These are phyloP conservation scores for Pandemis heparana DNA, from an alignment of 2,888 invertebrate genomes.

Conservation along the genomic window DNA sequence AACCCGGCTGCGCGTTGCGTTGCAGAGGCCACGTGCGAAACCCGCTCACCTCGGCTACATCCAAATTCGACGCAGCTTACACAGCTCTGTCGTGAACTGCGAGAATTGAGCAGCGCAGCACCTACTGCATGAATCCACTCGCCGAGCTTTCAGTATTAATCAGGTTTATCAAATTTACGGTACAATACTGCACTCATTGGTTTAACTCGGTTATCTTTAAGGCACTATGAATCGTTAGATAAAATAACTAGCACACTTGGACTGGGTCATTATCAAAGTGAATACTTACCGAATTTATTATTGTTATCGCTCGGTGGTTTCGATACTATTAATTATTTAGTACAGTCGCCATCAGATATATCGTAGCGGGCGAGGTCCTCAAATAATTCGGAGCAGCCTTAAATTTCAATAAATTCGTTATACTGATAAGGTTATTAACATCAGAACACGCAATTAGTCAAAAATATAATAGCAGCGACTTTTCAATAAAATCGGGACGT, in stretches of 20 bases:
- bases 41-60: constrained; percentile 72
- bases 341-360: no score
- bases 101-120: background rate
- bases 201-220: background rate
- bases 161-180: background rate
- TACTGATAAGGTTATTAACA: no score
- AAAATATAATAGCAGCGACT: no score
- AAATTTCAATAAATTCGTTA: no score
- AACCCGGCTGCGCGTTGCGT: constrained; percentile 67
- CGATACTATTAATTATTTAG: background rate
- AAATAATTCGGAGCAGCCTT: no score
- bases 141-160: background rate
- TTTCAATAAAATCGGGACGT: no score
- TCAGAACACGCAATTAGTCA: no score
- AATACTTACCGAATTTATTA: background rate
- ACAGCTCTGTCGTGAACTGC: constrained; percentile 7
- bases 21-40: constrained; percentile 75
- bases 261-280: background rate
- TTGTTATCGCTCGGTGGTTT: background rate
- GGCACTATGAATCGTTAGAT: background rate
- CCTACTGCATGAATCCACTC: constrained; percentile 1
- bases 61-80: constrained; percentile 24
- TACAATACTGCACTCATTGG: background rate
- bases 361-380: no score
- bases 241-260: background rate